Percentiles rank a stretch among this genome's conserved stretches.
Conservation (phyloP, 2,888 invertebrate species). For the Eupithecia dodoneata region DNA sequence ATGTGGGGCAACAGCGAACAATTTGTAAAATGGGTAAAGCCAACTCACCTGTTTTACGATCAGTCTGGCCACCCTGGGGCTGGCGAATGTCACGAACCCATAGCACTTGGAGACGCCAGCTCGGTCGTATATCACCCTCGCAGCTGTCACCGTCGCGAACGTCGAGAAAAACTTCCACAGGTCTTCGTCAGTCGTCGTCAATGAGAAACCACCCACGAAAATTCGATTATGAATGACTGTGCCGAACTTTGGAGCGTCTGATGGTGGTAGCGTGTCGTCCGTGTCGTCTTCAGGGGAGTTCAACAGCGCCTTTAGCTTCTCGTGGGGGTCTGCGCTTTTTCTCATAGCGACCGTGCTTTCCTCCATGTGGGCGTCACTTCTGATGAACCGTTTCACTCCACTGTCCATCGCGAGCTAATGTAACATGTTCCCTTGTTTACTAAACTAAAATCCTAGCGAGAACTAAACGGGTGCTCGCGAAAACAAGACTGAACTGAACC, state of each 20-base stretch:
- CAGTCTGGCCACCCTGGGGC: slow-evolving; percentile 78
- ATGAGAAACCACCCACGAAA: slow-evolving; percentile 98
- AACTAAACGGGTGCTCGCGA: slow-evolving; percentile 69
- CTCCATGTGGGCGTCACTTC: slow-evolving; percentile 78
- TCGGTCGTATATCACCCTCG: slow-evolving; percentile 97
- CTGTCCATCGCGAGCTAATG: slow-evolving; percentile 71
- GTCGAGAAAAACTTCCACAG: slow-evolving; percentile 95
- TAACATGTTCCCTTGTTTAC: slow-evolving; percentile 81
- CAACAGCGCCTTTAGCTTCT: slow-evolving; percentile 75
- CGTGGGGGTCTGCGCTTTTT: slow-evolving; percentile 76
- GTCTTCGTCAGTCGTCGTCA: slow-evolving; percentile 96
- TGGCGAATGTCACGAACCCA: slow-evolving; percentile 89
- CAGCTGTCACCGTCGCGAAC: slow-evolving; percentile 94
- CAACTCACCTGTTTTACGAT: slow-evolving; percentile 80
- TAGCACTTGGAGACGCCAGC: slow-evolving; percentile 98
- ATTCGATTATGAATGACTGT: slow-evolving; percentile 97
- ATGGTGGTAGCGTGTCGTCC: slow-evolving; percentile 75
- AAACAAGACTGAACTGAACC: slow-evolving; percentile 56
- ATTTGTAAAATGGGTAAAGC: slow-evolving; percentile 30
- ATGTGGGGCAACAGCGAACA: background rate
- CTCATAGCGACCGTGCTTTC: slow-evolving; percentile 61
- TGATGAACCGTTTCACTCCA: slow-evolving; percentile 75
- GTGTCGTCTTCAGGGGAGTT: slow-evolving; percentile 78
- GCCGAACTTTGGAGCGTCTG: slow-evolving; percentile 86
- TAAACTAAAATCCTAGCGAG: slow-evolving; percentile 74